Base-by-base conservation (phyloP, 37 sponge, comb jelly and placozoan species). In the Aphrocallistes beatrix region DNA sequence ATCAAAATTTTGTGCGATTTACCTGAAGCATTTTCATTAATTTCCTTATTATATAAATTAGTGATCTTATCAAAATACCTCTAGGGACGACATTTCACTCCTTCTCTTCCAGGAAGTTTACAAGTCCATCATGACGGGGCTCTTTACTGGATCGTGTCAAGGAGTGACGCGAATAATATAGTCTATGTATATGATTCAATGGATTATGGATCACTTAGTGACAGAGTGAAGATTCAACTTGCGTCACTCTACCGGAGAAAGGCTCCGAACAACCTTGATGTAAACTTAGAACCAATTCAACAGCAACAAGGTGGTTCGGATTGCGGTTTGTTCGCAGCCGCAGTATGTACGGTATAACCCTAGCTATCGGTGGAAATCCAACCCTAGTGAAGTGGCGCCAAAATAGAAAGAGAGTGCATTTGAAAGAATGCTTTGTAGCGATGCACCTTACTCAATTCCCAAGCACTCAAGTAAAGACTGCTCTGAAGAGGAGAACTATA, bases 81-180 rank as follows among this genome's bases (percentile, higher is more conserved):
- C 3, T 60, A 60, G 75, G 75, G 75, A 60, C n/a, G 3, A 60
- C 75, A 32, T 25, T 60, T 60, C n/a, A 30, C n/a, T 60, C 75
- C 75, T 25, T 19, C 75, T 3, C 75, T 60, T 25, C 75, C 75
- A 60, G 75, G n/a, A 60, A 60, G 75, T 30, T 19, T 60, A 19
- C 75, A 60, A 60, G n/a, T 60, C 75, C 75, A 32, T 30, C 75
- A 60, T 30, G 75, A 60, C n/a, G 75, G 75, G n/a, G 75, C 75
- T 30, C 34, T 42, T 30, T 1, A 60, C n/a, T 60, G 75, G 75
- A 30, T 60, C n/a, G 75, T 60, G n/a, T 60, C 75, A 60, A 60
- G 75, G 75, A 21, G 25, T 60, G 75, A 60, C n/a, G 75, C 32
- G 10, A n/a, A n/a, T n/a, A 60, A 30, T 60, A 60, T 25, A 60